Evolutionary conservation across 2,797 vertebrate species (phyloP), one percentile per base, ranked within the genome.

Genomic region (Zalophus californianus): DNA sequence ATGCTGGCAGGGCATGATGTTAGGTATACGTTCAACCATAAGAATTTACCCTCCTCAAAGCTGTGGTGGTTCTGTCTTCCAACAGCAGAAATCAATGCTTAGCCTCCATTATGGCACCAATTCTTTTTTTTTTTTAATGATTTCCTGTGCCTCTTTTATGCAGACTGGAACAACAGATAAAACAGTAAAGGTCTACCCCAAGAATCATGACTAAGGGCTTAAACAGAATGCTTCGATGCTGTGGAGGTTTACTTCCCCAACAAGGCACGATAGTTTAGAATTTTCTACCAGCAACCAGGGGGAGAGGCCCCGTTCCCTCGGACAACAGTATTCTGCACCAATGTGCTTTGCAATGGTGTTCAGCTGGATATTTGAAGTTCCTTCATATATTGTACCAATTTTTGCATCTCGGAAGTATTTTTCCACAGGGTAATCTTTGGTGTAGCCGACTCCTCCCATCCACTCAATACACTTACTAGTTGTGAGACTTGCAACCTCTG

Each of bases 361-460:
- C 44, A 99, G 98, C 98, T 99, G 99, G 97, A 99, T 98, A 95
- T 99, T 99, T 38, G 99, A 99, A 8, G 99, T 99, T 89, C 99
- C 99, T 98, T 99, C 99, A 85, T 99, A 99, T 97, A 99, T 99
- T 58, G 99, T 99, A 85, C 99, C 99, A 78, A 99, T 99, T 98
- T 99, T 99, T 97, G 99, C 99, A 95, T 99, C 99, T 94, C 99
- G 99, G 98, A 99, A 99, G 98, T 99, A 99, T 91, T 99, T 99
- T 97, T 99, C 99, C 85, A 99, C 99, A 2, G 99, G 99, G 97
- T 99, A 99, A 97, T 99, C 99, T 98, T 99, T 99, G 38, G 99
- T 99, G 98, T 99, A 99, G 90, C 99, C 99, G 0, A 99, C 99
- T 1, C 99, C 99, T 77, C 99, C 99, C 99, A 99, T 99, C 99